phyloP scores from a whole-genome alignment of 2,797 vertebrate species.

The Poecilia velifera region DNA sequence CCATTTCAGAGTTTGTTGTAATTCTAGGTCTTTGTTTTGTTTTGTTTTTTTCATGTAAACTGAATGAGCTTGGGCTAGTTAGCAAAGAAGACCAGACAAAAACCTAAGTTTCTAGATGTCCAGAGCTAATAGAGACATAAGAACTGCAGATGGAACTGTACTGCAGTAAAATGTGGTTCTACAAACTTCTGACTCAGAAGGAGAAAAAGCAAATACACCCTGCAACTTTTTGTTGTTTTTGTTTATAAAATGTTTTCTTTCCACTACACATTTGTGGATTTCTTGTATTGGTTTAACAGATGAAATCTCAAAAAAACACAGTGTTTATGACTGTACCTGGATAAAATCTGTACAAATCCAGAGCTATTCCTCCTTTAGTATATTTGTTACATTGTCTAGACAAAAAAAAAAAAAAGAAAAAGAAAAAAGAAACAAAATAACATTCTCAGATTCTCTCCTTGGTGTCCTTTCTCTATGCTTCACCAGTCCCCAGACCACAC shows the following conservation, averaged over 20 bases:
- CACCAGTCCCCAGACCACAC: conserved; percentile 26
- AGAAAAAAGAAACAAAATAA: neutral
- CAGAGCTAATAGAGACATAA: neutral
- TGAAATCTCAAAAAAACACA: neutral
- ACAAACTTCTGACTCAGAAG: neutral
- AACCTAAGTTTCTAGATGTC: neutral
- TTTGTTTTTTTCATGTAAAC: neutral
- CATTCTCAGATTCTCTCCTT: conserved; percentile 17
- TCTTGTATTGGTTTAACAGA: neutral
- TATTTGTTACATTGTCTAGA: conserved; percentile 4
- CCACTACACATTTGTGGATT: neutral
- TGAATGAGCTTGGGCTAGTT: neutral
- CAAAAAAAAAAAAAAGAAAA: conserved; percentile 14
- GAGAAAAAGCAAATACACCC: neutral
- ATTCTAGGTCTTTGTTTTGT: neutral
- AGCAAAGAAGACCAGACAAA: neutral
- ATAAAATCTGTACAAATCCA: neutral
- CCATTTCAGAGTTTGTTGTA: neutral
- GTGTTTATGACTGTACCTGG: neutral
- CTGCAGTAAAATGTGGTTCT: neutral
- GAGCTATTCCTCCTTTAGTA: neutral
- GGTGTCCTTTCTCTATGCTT: conserved; percentile 47
- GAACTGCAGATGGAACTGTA: neutral
- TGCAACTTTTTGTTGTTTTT: neutral
- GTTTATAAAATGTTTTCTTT: neutral